A percentile compares a stretch with the other conserved stretches of the same genome.
Conservation (phyloP, 2,113 vertebrate species). For the Corydoras sp. region DNA sequence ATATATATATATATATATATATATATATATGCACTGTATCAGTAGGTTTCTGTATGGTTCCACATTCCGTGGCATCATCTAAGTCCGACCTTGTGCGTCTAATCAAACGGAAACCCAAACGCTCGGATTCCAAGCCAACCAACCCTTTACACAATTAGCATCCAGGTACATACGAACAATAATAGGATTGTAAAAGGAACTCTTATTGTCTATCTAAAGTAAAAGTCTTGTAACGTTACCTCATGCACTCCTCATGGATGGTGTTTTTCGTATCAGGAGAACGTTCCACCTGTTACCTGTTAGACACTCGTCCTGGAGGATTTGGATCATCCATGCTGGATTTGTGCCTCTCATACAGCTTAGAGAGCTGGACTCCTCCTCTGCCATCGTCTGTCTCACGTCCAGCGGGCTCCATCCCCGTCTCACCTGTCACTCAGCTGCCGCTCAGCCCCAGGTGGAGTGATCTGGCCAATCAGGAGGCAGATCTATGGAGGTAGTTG, state of each 20-base stretch:
- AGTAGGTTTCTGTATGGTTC: no score
- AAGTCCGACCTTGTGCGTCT: no score
- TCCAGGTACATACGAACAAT: slow-evolving; percentile 38
- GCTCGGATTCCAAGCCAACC: not conserved
- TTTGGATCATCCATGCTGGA: slow-evolving; percentile 40
- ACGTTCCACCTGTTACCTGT: slow-evolving; percentile 5
- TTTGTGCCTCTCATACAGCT: slow-evolving; percentile 45
- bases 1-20: no score
- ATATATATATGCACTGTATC: no score
- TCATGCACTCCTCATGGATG: slow-evolving; percentile 23
- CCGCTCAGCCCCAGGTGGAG: slow-evolving; percentile 26
- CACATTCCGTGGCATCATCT: not conserved
- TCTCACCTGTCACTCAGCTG: slow-evolving; percentile 26
- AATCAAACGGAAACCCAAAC: slow-evolving; percentile 1
- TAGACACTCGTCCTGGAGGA: slow-evolving; percentile 20
- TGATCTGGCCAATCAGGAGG: slow-evolving; percentile 36
- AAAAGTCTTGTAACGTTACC: slow-evolving; percentile 35
- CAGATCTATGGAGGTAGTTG: not conserved
- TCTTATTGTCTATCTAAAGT: slow-evolving; percentile 17
- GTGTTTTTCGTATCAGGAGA: slow-evolving; percentile 10
- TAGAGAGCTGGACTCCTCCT: slow-evolving; percentile 27
- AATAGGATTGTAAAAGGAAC: slow-evolving; percentile 45
- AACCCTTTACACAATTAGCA: slow-evolving; percentile 6
- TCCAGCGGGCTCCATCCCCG: slow-evolving; percentile 25
- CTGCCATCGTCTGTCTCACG: slow-evolving; percentile 27